These are phyloP conservation scores for Branchipolynoe longqiensis DNA, from an alignment of 2,888 invertebrate species.

Conservation along the genomic window DNA sequence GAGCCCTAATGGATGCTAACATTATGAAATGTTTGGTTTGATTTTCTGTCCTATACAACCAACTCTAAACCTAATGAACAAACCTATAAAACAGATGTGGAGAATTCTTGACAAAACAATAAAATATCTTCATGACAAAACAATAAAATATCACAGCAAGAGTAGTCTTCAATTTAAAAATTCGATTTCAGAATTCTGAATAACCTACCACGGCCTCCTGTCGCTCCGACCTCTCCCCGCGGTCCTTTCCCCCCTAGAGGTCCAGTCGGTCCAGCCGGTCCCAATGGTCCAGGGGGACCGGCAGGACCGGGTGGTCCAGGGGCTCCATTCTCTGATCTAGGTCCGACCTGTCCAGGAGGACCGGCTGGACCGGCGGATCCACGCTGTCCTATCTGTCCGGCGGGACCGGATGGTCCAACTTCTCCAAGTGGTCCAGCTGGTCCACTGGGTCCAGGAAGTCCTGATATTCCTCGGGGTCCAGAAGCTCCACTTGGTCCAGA, in stretches of 20 bases:
- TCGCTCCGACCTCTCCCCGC: conserved; percentile 65
- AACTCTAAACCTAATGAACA: too few relatives aligned
- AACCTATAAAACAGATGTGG: too few relatives aligned
- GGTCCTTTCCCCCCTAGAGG: conserved; percentile 44
- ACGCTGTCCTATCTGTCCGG: conserved; percentile 63
- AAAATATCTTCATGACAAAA: too few relatives aligned
- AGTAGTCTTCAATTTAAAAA: too few relatives aligned
- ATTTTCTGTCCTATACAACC: too few relatives aligned
- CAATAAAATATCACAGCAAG: too few relatives aligned
- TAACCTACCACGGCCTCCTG: too few relatives aligned
- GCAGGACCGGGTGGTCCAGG: conserved; percentile 58
- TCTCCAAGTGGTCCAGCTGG: conserved; percentile 65
- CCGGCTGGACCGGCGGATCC: conserved; percentile 66
- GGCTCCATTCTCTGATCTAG: conserved; percentile 61
- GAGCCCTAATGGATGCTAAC: too few relatives aligned
- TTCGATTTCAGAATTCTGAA: too few relatives aligned
- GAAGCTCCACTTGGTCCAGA: conserved; percentile 76
- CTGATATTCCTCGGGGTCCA: conserved; percentile 53
- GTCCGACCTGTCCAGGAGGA: conserved; percentile 58
- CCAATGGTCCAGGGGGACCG: conserved; percentile 60
- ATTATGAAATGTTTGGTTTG: too few relatives aligned
- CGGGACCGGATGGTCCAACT: conserved; percentile 58
- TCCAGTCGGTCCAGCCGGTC: conserved; percentile 62
- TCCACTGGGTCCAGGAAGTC: conserved; percentile 55
- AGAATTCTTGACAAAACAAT: too few relatives aligned